These are phyloP conservation scores for Zosterops japonicus DNA, from an alignment of 2,113 vertebrate species.

Conservation along the genomic window DNA sequence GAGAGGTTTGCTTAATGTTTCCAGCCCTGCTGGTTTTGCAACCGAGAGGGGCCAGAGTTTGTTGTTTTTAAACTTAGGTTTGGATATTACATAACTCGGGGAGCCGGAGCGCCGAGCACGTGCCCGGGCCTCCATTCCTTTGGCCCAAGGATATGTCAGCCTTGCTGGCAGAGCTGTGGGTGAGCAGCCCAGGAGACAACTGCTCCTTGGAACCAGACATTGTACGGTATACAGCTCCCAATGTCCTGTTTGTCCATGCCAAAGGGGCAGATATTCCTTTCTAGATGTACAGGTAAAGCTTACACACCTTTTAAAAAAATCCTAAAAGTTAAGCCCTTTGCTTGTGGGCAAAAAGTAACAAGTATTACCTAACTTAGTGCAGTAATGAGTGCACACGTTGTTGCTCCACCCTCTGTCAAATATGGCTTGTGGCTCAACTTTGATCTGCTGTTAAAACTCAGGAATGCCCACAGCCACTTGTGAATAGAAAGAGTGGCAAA, in stretches of 20 bases:
- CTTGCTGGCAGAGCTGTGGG: not conserved
- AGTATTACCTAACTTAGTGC: not conserved
- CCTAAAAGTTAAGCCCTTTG: not conserved
- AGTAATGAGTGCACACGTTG: not conserved
- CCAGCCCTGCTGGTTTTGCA: constrained; percentile 40
- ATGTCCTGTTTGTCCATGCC: not conserved
- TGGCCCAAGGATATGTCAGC: not conserved
- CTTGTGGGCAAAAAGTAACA: not conserved
- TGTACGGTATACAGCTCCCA: not conserved
- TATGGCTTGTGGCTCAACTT: not conserved
- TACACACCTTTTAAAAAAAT: not conserved
- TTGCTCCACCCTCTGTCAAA: not conserved
- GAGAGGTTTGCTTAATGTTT: not conserved
- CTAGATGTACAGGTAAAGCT: not conserved
- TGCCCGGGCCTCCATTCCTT: not conserved
- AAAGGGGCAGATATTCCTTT: not conserved
- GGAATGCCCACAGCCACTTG: not conserved
- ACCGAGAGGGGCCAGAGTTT: not conserved
- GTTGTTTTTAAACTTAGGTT: not conserved
- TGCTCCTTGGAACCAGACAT: not conserved
- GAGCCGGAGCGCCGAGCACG: not conserved
- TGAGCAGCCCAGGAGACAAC: not conserved
- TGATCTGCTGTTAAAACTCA: not conserved
- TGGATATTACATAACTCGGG: not conserved
- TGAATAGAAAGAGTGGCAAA: not conserved